phyloP scores from a whole-genome alignment of 2,888 invertebrate genomes.

The Coronaproctus castanopsis region DNA sequence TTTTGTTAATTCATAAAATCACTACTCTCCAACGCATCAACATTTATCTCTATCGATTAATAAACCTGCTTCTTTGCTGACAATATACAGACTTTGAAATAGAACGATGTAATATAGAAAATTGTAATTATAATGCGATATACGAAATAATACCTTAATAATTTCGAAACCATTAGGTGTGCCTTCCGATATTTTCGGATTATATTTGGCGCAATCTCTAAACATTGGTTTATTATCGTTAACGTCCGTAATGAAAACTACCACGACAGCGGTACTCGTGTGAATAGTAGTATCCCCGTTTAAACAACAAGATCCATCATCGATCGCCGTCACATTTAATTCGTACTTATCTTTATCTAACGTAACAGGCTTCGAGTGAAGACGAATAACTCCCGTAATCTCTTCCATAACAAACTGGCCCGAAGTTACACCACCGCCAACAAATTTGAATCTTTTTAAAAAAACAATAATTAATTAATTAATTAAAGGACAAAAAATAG shows the following conservation, averaged over 20 bases:
- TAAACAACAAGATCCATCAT: constrained; percentile 91
- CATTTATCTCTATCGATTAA: too few relatives aligned
- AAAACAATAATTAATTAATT: too few relatives aligned
- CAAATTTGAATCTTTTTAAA: constrained; percentile 38
- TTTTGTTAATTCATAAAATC: too few relatives aligned
- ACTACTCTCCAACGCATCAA: too few relatives aligned
- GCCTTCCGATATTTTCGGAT: constrained; percentile 83
- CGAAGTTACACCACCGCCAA: constrained; percentile 70
- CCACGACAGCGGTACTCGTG: constrained; percentile 83
- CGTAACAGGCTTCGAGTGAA: constrained; percentile 68
- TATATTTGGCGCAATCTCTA: constrained; percentile 79
- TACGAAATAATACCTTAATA: constrained; percentile 44
- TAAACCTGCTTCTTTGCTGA: too few relatives aligned
- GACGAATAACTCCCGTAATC: constrained; percentile 78
- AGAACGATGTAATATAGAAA: too few relatives aligned
- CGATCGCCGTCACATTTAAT: constrained; percentile 88
- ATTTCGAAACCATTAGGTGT: constrained; percentile 85
- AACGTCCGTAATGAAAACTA: constrained; percentile 90
- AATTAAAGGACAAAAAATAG: too few relatives aligned
- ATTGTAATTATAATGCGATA: too few relatives aligned
- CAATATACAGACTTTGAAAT: too few relatives aligned
- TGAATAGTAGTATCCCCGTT: constrained; percentile 72
- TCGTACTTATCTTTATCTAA: constrained; percentile 86
- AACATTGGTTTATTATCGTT: constrained; percentile 94
- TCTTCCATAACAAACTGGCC: constrained; percentile 90